Conservation (phyloP, 2,888 invertebrate species). For the Trissonchulus sp. region DNA sequence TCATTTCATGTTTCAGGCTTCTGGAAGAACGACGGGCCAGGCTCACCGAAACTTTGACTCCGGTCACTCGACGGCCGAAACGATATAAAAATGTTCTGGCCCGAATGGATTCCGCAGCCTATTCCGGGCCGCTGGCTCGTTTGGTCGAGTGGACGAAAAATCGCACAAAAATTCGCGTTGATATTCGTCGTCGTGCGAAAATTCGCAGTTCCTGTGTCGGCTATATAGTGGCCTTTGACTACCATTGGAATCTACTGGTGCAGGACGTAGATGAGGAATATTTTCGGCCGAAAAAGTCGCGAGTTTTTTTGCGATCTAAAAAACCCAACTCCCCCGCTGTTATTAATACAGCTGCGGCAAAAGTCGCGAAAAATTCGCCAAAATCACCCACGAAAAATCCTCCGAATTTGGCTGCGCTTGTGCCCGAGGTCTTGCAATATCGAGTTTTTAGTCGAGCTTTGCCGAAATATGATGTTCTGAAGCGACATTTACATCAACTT, state of each 20-base stretch:
- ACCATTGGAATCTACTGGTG: conserved; percentile 74
- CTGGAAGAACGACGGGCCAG: too few species aligned
- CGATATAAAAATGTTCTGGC: too few species aligned
- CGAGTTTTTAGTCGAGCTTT: background rate
- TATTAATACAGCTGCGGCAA: background rate
- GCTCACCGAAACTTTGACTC: too few species aligned
- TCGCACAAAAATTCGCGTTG: background rate
- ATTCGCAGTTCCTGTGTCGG: conserved; percentile 56
- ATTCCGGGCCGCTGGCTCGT: background rate
- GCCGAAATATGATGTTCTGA: background rate
- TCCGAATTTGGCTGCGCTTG: background rate
- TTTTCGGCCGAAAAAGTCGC: conserved; percentile 21
- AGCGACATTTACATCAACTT: conserved; percentile 6
- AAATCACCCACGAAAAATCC: too few species aligned
- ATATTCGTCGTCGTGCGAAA: conserved; percentile 44
- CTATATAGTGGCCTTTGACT: conserved; percentile 77
- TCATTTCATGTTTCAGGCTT: too few species aligned
- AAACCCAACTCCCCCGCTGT: background rate
- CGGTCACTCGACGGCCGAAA: too few species aligned
- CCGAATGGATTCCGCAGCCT: background rate
- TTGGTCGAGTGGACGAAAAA: background rate
- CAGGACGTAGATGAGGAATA: conserved; percentile 41
- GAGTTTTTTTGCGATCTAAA: conserved; percentile 16
- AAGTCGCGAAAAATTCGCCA: too few species aligned
- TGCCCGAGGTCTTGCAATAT: background rate